These are phyloP conservation scores for Musca domestica DNA, from an alignment of 1,140 invertebrate species.

Conservation along the genomic window DNA sequence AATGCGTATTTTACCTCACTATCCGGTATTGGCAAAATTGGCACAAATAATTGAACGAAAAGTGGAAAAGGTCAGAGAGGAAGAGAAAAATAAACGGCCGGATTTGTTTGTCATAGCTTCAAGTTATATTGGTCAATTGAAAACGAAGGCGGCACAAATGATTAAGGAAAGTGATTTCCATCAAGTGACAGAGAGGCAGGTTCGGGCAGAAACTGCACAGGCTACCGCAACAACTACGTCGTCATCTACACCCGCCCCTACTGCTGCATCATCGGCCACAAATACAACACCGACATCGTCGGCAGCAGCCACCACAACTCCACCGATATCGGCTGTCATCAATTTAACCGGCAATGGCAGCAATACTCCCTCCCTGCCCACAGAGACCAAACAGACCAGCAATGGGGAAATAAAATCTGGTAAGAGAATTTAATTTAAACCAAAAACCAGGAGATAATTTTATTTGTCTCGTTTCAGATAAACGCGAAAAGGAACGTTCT, in stretches of 20 bases:
- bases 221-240: neutral
- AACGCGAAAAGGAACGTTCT: constrained; percentile 31
- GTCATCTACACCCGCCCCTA: too few relatives aligned
- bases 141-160: constrained; percentile 75
- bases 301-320: neutral
- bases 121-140: constrained; percentile 89
- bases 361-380: neutral
- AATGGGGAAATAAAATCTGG: constrained; percentile 28
- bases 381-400: constrained; percentile 13
- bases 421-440: constrained; percentile 14
- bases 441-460: neutral
- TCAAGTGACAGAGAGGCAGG: constrained; percentile 60
- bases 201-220: constrained; percentile 35
- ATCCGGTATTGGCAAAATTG: constrained; percentile 84
- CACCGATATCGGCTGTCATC: neutral
- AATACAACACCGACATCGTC: neutral
- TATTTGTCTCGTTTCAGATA: constrained; percentile 23
- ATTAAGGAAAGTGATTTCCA: constrained; percentile 90
- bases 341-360: neutral
- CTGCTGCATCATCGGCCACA: neutral
- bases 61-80: constrained; percentile 85
- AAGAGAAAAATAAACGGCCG: constrained; percentile 89
- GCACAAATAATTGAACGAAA: constrained; percentile 88
- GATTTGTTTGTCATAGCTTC: constrained; percentile 90
- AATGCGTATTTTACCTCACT: constrained; percentile 87